phyloP scores from a whole-genome alignment of 2,888 invertebrate species.

The Nineta flava region DNA sequence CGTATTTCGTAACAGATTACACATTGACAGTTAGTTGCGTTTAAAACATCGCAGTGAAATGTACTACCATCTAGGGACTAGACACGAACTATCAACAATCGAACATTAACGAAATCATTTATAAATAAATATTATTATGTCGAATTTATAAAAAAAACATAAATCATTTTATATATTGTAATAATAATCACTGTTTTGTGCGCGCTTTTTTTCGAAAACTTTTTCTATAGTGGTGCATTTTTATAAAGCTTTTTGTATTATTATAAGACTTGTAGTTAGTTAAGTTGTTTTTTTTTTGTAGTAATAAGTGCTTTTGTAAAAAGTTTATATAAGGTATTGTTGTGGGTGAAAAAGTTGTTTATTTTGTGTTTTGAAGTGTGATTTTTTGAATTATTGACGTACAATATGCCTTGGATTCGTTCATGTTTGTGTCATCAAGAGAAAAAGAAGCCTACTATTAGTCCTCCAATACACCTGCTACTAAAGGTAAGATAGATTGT shows the following conservation, averaged over 20 bases:
- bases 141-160: background rate
- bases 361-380: background rate
- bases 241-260: background rate
- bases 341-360: background rate
- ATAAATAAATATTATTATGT: background rate
- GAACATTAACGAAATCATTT: too few relatives aligned
- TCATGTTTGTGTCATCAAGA: conserved; percentile 31
- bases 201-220: background rate
- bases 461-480: conserved; percentile 31
- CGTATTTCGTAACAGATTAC: background rate
- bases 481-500: conserved; percentile 24
- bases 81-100: background rate
- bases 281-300: background rate
- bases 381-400: background rate
- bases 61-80: background rate
- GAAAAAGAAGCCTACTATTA: conserved; percentile 30
- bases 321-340: background rate
- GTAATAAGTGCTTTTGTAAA: background rate
- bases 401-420: conserved; percentile 30
- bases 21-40: background rate
- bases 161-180: background rate
- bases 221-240: background rate
- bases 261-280: background rate
- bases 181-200: background rate
- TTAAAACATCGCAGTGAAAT: background rate